Percentiles rank a stretch among this genome's conserved stretches.
Evolutionary conservation across 2,797 vertebrate species (phyloP).

Genomic region (Macrochelys suwanniensis): DNA sequence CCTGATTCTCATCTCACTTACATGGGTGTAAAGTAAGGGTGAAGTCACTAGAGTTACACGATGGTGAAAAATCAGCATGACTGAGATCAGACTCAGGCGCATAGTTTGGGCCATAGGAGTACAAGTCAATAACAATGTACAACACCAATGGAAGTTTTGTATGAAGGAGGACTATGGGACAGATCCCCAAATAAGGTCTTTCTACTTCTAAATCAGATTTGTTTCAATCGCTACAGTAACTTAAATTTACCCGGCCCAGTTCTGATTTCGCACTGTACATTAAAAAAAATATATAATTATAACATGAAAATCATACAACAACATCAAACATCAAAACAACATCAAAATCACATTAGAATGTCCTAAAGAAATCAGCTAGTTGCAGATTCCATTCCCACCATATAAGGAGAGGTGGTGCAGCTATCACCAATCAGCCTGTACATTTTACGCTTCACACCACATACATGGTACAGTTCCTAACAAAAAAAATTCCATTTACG

Average conservation of each 20-base stretch:
- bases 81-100: neutral
- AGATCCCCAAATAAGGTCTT: conserved; percentile 2
- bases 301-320: conserved; percentile 41
- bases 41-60: neutral
- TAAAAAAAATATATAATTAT: conserved; percentile 30
- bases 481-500: neutral
- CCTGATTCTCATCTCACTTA: conserved; percentile 25
- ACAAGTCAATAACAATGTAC: neutral
- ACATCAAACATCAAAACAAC: neutral
- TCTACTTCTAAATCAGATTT: conserved; percentile 50
- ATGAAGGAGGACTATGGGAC: conserved; percentile 30
- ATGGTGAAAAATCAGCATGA: conserved; percentile 20
- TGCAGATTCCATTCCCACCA: neutral
- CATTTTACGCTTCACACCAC: neutral
- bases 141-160: conserved; percentile 50
- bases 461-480: neutral
- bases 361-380: conserved; percentile 17
- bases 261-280: conserved; percentile 42
- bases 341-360: conserved; percentile 6
- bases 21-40: conserved; percentile 10
- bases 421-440: neutral
- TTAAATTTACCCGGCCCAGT: conserved; percentile 34
- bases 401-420: neutral
- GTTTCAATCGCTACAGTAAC: conserved; percentile 24
- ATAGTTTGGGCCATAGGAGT: neutral